Evolutionary conservation across 1,140 invertebrate species (phyloP).

Genomic region (Drosophila kanapiae): DNA sequence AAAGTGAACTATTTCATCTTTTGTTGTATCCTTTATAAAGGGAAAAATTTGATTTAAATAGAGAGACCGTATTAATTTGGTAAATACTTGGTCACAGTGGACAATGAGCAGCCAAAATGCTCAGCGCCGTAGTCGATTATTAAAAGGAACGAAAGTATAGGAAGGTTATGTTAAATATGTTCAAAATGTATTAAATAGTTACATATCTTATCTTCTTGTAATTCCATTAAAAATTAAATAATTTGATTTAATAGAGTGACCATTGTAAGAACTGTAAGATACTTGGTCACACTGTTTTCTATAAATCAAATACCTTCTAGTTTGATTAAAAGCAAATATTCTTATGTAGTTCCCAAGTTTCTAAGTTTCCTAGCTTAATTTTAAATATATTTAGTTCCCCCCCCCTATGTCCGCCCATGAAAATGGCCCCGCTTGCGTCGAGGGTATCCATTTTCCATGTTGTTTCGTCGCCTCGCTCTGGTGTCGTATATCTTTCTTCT

Average conservation of each 20-base stretch:
- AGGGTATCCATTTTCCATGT: slow-evolving; percentile 75
- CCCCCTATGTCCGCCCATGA: slow-evolving; percentile 5
- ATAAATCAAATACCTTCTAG: background rate
- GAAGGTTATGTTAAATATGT: no score
- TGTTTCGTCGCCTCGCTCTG: slow-evolving; percentile 81
- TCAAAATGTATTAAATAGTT: no score
- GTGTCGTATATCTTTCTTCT: slow-evolving; percentile 80
- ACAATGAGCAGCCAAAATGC: no score
- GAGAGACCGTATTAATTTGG: background rate
- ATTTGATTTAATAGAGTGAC: background rate
- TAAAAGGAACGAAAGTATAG: no score
- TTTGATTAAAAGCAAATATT: background rate
- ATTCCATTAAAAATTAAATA: background rate
- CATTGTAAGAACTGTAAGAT: no score
- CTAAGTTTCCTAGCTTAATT: background rate
- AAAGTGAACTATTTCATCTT: background rate
- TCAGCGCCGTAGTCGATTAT: no score
- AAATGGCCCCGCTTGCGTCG: slow-evolving; percentile 37
- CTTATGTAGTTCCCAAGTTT: background rate
- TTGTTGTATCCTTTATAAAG: background rate
- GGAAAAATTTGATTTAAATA: background rate
- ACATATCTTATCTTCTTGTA: background rate
- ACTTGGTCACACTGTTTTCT: background rate
- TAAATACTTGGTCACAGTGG: background rate
- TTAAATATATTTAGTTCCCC: background rate